Evolutionary conservation across 2,888 invertebrate genomes (phyloP), one percentile per base, ranked within the genome.

Genomic region (Oligia strigilis): DNA sequence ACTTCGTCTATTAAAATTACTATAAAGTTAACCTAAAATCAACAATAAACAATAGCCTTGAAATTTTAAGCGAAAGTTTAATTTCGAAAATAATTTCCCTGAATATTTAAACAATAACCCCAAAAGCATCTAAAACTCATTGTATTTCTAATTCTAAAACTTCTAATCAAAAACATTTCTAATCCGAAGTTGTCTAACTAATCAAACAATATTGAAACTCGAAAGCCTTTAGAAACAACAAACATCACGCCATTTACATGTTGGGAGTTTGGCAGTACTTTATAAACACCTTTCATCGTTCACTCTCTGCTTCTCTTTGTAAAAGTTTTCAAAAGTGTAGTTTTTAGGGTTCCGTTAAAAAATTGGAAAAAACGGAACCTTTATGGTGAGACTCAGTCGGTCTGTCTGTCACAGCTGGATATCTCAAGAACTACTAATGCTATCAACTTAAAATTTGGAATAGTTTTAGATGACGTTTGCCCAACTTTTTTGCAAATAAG

Each of bases 161-260:
- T 55, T 43, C 60, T 6, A 75, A 75, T 74, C 76, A 71, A 73
- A 77, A 83, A 71, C 64, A 64, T 77, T 82, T 78, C 66, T 70
- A 78, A 78, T 77, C 29, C 13, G 62, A 65, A 87, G n/a, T 69
- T 62, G 74, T 49, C 23, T 17, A 81, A 84, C 62, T 75, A 77
- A 87, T 79, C 81, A 77, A 77, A 81, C 75, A 78, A 77, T 72
- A 78, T 73, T 13, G 5, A 83, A 49, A 64, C 58, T 77, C 62
- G 6, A 66, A 81, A 76, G 62, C 19, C 73, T 72, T 72, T 55
- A 73, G n/a, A 64, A 67, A 67, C 60, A 73, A 81, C 71, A 71
- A 46, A 69, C 55, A 70, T 75, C 19, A 64, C 6, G 52, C 55
- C 74, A 69, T 72, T 78, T 72, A 69, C 64, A 77, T 74, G 69